Evolutionary conservation across 1,140 invertebrate species (phyloP).

Genomic region (Drosophila funebris): DNA sequence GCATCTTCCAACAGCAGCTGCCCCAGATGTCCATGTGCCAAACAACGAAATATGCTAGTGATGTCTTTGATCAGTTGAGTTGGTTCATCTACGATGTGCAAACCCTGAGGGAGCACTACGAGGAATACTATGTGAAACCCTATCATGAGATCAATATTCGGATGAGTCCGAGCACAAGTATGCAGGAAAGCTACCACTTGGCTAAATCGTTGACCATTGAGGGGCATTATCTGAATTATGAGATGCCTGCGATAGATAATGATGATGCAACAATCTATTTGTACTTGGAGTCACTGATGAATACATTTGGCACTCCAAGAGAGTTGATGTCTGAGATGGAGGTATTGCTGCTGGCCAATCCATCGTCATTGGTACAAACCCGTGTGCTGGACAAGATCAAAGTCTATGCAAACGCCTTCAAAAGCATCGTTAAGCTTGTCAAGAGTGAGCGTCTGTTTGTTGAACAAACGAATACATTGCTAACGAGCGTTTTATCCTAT

Average conservation of each 20-base stretch:
- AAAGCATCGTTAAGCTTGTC: slow-evolving; percentile 58
- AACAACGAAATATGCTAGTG: slow-evolving; percentile 37
- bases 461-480: slow-evolving; percentile 51
- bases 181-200: slow-evolving; percentile 33
- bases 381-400: slow-evolving; percentile 59
- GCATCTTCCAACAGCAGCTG: slow-evolving; percentile 66
- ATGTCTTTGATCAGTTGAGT: slow-evolving; percentile 66
- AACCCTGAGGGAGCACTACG: slow-evolving; percentile 57
- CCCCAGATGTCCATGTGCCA: slow-evolving; percentile 72
- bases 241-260: slow-evolving; percentile 27
- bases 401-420: slow-evolving; percentile 59
- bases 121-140: slow-evolving; percentile 54
- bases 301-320: slow-evolving; percentile 41
- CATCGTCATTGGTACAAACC: slow-evolving; percentile 33
- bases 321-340: slow-evolving; percentile 52
- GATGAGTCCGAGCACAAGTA: slow-evolving; percentile 20
- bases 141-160: slow-evolving; percentile 53
- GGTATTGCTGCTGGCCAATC: slow-evolving; percentile 59
- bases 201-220: slow-evolving; percentile 51
- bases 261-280: slow-evolving; percentile 54
- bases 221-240: slow-evolving; percentile 58
- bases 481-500: slow-evolving; percentile 43
- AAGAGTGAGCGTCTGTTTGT: slow-evolving; percentile 64
- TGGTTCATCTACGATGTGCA: slow-evolving; percentile 74
- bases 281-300: slow-evolving; percentile 64